Evolutionary conservation across 2,888 invertebrate species (phyloP).

Genomic region (Polymixis lichenea): DNA sequence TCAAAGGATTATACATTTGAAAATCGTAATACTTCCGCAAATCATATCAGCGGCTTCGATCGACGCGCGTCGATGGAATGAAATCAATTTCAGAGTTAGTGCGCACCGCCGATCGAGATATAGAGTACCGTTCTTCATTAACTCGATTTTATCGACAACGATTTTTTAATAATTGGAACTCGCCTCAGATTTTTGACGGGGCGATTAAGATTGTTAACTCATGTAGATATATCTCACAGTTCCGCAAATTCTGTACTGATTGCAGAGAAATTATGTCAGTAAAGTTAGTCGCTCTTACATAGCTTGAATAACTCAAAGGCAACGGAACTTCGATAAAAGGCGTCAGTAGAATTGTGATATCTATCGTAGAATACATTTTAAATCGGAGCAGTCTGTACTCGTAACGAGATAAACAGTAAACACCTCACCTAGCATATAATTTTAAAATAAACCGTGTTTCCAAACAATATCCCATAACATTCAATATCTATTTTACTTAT

Average conservation of each 20-base stretch:
- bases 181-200: constrained; percentile 82
- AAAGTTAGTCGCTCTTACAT: constrained; percentile 58
- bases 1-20: constrained; percentile 64
- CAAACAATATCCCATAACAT: constrained; percentile 76
- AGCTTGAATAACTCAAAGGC: constrained; percentile 47
- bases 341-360: constrained; percentile 51
- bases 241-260: constrained; percentile 76
- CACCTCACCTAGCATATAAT: constrained; percentile 73
- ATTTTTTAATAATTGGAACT: constrained; percentile 88
- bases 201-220: constrained; percentile 84
- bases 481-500: constrained; percentile 82
- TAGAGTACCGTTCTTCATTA: constrained; percentile 88
- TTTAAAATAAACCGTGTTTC: constrained; percentile 71
- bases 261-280: constrained; percentile 69
- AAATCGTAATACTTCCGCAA: constrained; percentile 81
- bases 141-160: constrained; percentile 87
- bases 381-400: constrained; percentile 51
- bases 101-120: constrained; percentile 79
- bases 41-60: constrained; percentile 82
- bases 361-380: constrained; percentile 58
- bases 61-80: constrained; percentile 83
- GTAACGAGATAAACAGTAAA: constrained; percentile 68
- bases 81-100: constrained; percentile 87
- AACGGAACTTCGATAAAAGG: constrained; percentile 59
- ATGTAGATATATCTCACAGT: constrained; percentile 79